phyloP scores from a whole-genome alignment of 2,797 vertebrate genomes.

The Crax fasciolata region DNA sequence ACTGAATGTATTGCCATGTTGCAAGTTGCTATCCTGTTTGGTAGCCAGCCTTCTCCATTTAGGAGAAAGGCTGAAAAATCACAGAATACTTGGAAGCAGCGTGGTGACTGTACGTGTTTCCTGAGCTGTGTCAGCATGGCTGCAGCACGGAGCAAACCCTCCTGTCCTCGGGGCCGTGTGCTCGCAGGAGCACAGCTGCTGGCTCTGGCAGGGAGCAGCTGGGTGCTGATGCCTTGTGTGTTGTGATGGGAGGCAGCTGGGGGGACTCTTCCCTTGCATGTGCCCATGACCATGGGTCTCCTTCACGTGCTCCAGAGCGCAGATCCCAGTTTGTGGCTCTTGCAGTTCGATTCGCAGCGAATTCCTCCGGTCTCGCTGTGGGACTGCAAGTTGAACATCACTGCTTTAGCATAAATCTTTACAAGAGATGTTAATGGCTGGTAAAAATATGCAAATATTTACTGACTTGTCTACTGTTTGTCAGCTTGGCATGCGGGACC shows the following conservation, averaged over 20 bases:
- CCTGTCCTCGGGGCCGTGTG: background rate
- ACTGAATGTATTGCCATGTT: background rate
- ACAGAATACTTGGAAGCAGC: background rate
- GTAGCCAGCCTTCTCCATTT: background rate
- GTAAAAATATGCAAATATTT: slow-evolving; percentile 80
- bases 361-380: slow-evolving; percentile 37
- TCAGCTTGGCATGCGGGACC: slow-evolving; percentile 72
- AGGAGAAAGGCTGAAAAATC: background rate
- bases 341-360: slow-evolving; percentile 36
- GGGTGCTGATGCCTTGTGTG: slow-evolving; percentile 25
- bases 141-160: no score
- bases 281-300: slow-evolving; percentile 34
- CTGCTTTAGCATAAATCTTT: slow-evolving; percentile 72
- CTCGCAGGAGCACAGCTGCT: slow-evolving; percentile 4
- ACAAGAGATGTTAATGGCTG: slow-evolving; percentile 74
- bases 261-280: background rate
- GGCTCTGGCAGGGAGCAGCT: slow-evolving; percentile 27
- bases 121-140: background rate
- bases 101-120: background rate
- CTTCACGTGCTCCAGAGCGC: slow-evolving; percentile 9
- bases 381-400: slow-evolving; percentile 71
- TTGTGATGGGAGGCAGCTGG: slow-evolving; percentile 57
- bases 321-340: slow-evolving; percentile 44
- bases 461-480: slow-evolving; percentile 77
- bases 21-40: background rate